phyloP scores from a whole-genome alignment of 2,113 vertebrate genomes.

The Numida meleagris region DNA sequence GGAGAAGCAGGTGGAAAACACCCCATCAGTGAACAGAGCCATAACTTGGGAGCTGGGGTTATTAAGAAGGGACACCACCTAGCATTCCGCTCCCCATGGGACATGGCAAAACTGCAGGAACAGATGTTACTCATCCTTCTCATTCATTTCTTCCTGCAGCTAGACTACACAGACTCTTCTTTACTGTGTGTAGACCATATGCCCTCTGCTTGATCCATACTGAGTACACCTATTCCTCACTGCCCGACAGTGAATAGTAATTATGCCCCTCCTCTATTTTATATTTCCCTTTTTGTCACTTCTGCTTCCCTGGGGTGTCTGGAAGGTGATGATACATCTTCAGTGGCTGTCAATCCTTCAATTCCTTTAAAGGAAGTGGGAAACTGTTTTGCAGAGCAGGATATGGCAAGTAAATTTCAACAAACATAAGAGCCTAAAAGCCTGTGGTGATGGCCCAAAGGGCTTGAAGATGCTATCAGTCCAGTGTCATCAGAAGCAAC shows the following conservation, averaged over 20 bases:
- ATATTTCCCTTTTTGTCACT: background rate
- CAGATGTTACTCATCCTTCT: background rate
- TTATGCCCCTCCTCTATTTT: background rate
- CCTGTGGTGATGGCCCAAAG: background rate
- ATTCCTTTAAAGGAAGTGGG: background rate
- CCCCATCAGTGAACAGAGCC: background rate
- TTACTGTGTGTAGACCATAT: background rate
- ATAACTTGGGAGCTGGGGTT: background rate
- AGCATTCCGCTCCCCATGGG: background rate
- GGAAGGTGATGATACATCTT: background rate
- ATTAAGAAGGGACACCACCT: background rate
- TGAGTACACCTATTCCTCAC: background rate
- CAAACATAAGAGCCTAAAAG: background rate
- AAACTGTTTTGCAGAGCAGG: background rate
- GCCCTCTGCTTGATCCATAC: background rate
- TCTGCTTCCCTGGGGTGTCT: accelerated
- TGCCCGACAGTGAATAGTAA: background rate
- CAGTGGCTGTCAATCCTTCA: background rate
- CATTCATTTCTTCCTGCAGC: background rate
- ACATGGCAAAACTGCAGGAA: background rate
- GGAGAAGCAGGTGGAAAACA: background rate
- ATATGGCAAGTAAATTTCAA: background rate
- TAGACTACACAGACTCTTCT: background rate
- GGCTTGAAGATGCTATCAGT: background rate
- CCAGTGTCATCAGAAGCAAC: background rate